Evolutionary conservation across 2,797 vertebrate genomes (phyloP).

Genomic region (Poeciliopsis paucimaculata): DNA sequence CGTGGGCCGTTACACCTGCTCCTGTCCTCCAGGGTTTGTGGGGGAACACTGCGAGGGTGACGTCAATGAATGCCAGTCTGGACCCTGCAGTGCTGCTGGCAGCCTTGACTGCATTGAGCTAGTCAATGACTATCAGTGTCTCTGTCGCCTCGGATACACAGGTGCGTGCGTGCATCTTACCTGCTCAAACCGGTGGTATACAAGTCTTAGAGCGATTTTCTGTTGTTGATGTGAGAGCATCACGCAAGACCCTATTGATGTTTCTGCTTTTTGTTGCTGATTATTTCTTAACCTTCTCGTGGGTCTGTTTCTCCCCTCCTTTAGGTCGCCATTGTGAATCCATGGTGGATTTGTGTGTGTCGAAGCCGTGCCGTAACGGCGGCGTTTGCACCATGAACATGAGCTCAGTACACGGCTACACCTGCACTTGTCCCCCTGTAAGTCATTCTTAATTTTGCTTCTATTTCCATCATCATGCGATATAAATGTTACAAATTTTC

Average conservation of each 20-base stretch:
- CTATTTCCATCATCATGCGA: neutral
- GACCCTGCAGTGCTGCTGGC: constrained; percentile 85
- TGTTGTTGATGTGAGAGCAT: neutral
- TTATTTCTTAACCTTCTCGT: neutral
- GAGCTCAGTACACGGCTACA: constrained; percentile 89
- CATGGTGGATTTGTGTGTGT: constrained; percentile 89
- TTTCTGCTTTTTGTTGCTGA: neutral
- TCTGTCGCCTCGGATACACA: constrained; percentile 89
- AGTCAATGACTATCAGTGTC: constrained; percentile 87
- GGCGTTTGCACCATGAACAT: constrained; percentile 89
- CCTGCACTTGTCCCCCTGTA: constrained; percentile 87
- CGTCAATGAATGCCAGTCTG: constrained; percentile 90
- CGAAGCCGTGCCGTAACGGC: constrained; percentile 87
- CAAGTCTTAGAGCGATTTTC: neutral
- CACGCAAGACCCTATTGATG: neutral
- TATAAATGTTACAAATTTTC: neutral
- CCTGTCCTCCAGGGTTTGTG: constrained; percentile 87
- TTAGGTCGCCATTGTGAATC: constrained; percentile 92
- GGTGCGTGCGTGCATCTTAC: constrained; percentile 79
- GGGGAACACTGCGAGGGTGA: constrained; percentile 93
- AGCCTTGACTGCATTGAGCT: constrained; percentile 91
- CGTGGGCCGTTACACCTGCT: constrained; percentile 87
- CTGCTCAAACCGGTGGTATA: neutral
- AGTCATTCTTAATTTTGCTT: constrained; percentile 54
- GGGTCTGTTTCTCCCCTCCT: neutral